These are phyloP conservation scores for Anguilla marmorata DNA, from an alignment of 2,797 vertebrate species.

Conservation along the genomic window DNA sequence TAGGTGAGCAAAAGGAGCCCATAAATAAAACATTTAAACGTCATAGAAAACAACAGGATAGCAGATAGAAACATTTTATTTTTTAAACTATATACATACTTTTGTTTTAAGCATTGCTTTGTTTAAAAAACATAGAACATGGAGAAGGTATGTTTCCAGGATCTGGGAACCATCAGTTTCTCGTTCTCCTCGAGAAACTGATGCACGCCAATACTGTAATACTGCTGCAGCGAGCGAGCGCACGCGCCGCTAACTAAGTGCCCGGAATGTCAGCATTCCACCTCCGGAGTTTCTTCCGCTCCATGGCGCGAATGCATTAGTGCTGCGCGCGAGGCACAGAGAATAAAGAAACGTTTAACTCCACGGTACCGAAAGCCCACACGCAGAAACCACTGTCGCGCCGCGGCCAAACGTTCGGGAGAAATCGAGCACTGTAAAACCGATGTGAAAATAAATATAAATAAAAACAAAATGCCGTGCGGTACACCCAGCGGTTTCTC, in stretches of 20 bases:
- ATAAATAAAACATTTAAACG: not conserved
- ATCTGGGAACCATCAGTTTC: not conserved
- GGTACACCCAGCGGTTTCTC: not conserved
- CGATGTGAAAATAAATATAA: constrained; percentile 9
- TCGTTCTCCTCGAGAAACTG: not conserved
- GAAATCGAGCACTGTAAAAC: not conserved
- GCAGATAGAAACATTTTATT: not conserved
- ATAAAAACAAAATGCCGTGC: not conserved
- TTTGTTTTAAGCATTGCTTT: not conserved
- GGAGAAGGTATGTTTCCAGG: not conserved
- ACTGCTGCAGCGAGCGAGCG: too few relatives aligned
- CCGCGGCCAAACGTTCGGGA: not conserved
- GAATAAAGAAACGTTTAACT: not conserved
- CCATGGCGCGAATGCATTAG: not conserved
- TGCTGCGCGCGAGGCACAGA: not conserved
- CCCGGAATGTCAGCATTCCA: not conserved
- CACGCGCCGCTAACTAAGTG: not conserved
- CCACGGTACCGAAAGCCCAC: not conserved
- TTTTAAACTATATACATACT: constrained; percentile 12
- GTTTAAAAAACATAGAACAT: not conserved
- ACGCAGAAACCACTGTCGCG: not conserved
- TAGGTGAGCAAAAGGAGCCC: not conserved
- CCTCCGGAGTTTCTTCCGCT: not conserved
- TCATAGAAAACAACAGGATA: not conserved
- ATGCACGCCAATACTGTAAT: not conserved